These are phyloP conservation scores for Pasiphila rectangulata DNA, from an alignment of 2,888 invertebrate genomes.

Conservation along the genomic window DNA sequence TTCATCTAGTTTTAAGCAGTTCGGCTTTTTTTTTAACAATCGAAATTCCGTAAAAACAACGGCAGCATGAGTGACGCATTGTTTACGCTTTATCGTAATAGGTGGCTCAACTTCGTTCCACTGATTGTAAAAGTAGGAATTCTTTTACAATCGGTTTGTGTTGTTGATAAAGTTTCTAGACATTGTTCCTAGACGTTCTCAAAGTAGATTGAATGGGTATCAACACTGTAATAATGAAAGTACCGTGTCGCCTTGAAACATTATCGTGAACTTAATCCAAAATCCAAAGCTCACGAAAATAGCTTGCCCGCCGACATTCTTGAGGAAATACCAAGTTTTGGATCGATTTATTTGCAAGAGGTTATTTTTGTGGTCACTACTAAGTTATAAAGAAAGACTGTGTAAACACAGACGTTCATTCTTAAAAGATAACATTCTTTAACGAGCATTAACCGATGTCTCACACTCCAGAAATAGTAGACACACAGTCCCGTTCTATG, in stretches of 20 bases:
- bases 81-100: constrained; percentile 11
- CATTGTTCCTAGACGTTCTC: not conserved
- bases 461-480: not conserved
- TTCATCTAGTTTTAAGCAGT: too few relatives aligned
- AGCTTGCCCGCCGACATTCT: constrained; percentile 8
- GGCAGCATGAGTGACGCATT: not conserved
- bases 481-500: not conserved
- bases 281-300: constrained; percentile 11
- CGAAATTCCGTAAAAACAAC: too few relatives aligned
- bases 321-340: not conserved
- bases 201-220: constrained; percentile 6
- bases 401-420: not conserved
- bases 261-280: constrained; percentile 19
- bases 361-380: not conserved
- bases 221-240: constrained; percentile 18
- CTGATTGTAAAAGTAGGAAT: constrained; percentile 2
- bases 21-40: too few relatives aligned
- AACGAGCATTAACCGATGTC: too few relatives aligned
- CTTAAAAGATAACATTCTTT: not conserved
- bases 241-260: constrained; percentile 16
- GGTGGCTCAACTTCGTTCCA: constrained; percentile 6
- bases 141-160: not conserved
- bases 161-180: constrained; percentile 4
- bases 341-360: not conserved
- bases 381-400: too few relatives aligned